A percentile compares a stretch with the other conserved stretches of the same genome.
phyloP scores from a whole-genome alignment of 2,797 vertebrate species.

The Pangasius macronema region DNA sequence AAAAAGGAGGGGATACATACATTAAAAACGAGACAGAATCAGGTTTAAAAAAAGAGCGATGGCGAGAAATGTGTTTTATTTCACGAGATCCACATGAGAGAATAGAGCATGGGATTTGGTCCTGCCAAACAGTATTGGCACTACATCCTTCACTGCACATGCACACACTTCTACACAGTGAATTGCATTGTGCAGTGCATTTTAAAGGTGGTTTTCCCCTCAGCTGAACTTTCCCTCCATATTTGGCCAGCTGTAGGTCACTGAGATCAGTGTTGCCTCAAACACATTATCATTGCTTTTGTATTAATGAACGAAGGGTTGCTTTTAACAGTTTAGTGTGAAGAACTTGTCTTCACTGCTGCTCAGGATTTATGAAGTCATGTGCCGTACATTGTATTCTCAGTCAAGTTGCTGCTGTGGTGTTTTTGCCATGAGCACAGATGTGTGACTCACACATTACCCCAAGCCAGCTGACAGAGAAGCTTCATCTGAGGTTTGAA shows the following conservation, averaged over 20 bases:
- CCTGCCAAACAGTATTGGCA: conserved; percentile 52
- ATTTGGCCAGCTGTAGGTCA: conserved; percentile 61
- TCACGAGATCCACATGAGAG: conserved; percentile 5
- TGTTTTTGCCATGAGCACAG: conserved; percentile 32
- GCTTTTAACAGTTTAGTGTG: neutral
- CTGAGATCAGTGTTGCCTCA: conserved; percentile 62
- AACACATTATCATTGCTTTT: conserved; percentile 57
- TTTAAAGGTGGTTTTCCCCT: conserved; percentile 33
- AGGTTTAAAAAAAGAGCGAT: neutral
- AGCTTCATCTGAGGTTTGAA: conserved; percentile 26
- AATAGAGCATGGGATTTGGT: neutral
- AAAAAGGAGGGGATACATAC: neutral
- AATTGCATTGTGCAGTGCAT: conserved; percentile 50
- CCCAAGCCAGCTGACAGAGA: conserved; percentile 15
- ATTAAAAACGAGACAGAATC: conserved; percentile 13
- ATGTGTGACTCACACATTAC: conserved; percentile 23
- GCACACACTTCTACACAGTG: conserved; percentile 42
- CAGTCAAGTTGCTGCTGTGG: neutral
- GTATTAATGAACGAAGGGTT: conserved; percentile 4
- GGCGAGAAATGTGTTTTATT: neutral
- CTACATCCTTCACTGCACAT: conserved; percentile 38
- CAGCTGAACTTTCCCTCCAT: conserved; percentile 52
- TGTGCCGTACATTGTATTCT: neutral
- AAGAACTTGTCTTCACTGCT: neutral
- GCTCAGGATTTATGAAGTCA: conserved; percentile 10